These are phyloP conservation scores for Norana najaformis DNA, from an alignment of 2,888 invertebrate genomes.

Conservation along the genomic window DNA sequence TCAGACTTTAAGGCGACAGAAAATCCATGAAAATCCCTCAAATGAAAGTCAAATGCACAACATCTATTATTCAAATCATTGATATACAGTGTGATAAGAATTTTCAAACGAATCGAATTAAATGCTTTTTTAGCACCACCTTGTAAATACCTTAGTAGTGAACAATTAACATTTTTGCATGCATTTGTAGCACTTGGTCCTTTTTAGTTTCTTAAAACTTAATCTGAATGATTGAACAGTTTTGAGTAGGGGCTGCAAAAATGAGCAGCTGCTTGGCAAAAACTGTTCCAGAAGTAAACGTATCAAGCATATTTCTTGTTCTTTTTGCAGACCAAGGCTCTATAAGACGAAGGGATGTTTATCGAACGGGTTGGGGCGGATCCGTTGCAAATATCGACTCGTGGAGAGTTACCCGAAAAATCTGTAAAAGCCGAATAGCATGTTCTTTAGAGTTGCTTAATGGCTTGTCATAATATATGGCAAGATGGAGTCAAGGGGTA, in stretches of 20 bases:
- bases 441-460: conserved; percentile 23
- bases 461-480: conserved; percentile 25
- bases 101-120: background rate
- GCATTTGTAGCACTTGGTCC: background rate
- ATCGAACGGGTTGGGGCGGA: conserved; percentile 13
- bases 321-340: background rate
- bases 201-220: background rate
- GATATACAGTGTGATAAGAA: conserved; percentile 3
- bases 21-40: background rate
- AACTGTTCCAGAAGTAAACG: background rate
- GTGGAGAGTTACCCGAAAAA: conserved; percentile 13
- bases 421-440: conserved; percentile 9
- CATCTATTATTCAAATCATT: background rate
- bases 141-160: background rate
- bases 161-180: background rate
- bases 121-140: background rate
- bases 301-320: background rate
- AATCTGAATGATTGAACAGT: background rate
- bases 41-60: background rate
- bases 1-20: background rate
- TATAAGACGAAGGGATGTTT: conserved; percentile 3
- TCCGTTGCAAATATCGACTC: conserved; percentile 13
- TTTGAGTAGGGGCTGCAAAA: background rate
- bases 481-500: conserved; percentile 23
- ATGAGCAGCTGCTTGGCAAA: background rate